Percentiles rank a stretch among this genome's conserved stretches.
Conservation (phyloP, 1,140 invertebrate genomes). For the Neuroterus valhalla region DNA sequence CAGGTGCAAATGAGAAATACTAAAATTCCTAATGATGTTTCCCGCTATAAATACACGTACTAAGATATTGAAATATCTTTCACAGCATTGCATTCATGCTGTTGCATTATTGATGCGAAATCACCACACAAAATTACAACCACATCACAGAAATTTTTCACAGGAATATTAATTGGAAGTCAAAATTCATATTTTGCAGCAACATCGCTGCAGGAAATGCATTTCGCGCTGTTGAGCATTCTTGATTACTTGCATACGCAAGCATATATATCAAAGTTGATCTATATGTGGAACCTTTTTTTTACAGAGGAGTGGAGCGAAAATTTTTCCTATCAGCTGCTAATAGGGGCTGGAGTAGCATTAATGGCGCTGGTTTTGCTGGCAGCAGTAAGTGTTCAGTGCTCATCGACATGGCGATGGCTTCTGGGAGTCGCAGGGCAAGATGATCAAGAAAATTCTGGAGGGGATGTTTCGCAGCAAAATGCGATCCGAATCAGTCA, state of each 20-base stretch:
- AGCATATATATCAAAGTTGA: conserved; percentile 12
- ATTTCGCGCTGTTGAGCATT: too few relatives aligned
- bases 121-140: too few relatives aligned
- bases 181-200: too few relatives aligned
- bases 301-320: conserved; percentile 72
- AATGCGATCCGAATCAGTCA: conserved; percentile 84
- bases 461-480: conserved; percentile 78
- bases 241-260: background rate
- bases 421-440: conserved; percentile 75
- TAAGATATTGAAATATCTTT: too few relatives aligned
- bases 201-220: too few relatives aligned
- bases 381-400: conserved; percentile 82
- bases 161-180: too few relatives aligned
- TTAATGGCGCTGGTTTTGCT: conserved; percentile 81
- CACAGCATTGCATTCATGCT: too few relatives aligned
- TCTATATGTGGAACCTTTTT: conserved; percentile 30
- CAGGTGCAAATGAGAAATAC: too few relatives aligned
- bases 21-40: too few relatives aligned
- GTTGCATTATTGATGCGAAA: too few relatives aligned
- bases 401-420: conserved; percentile 83
- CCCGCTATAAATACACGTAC: too few relatives aligned
- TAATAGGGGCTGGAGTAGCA: conserved; percentile 77
- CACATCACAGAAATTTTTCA: too few relatives aligned
- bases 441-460: conserved; percentile 76
- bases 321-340: conserved; percentile 72